Evolutionary conservation across 1,140 invertebrate genomes (phyloP), one percentile per base, ranked within the genome.

Genomic region (Bombus turneri): DNA sequence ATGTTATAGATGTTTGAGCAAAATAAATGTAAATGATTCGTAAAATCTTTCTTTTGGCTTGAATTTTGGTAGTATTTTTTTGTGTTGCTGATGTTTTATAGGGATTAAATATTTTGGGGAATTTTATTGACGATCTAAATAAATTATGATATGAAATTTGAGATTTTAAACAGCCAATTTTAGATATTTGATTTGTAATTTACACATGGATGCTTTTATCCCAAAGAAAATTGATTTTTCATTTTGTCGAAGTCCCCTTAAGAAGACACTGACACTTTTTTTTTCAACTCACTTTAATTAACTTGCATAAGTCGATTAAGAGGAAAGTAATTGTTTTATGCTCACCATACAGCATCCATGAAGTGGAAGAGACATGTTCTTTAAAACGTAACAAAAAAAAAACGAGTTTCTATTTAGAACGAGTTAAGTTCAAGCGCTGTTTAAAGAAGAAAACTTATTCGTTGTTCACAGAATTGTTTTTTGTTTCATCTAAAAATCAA

Each of bases 311-410:
- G 34, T 78, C 28, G 43, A 68, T 72, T 85, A 85, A 62, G 28
- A 64, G 41, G 64, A 85, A 78, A 77, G 77, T 72, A 85, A 72
- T 85, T 85, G 81, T 68, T 71, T 77, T 85, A 85, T 80, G 77
- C 83, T 85, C 83, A 85, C 77, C 83, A 78, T 85, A 69, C 59
- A 71, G 57, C 68, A 69, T 85, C 83, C 83, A 72, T 80, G 76
- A 64, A 64, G 83, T 85, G 77, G 83, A 80, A 80, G 69, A 85
- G 83, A 85, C 76, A 85, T 85, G 83, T 85, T 85, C 83, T 85
- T 85, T 80, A 64, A 85, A 85, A 80, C 77, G 83, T 80, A 85
- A 85, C 68, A 85, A 80, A 85, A 85, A 66, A 79, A 37, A 66
- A 66, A 66, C 6, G 76, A 83, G 69, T 64, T 80, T 80, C 39